Base-by-base conservation (phyloP, 2,797 vertebrate genomes). In the Ctenopoma kingsleyae region DNA sequence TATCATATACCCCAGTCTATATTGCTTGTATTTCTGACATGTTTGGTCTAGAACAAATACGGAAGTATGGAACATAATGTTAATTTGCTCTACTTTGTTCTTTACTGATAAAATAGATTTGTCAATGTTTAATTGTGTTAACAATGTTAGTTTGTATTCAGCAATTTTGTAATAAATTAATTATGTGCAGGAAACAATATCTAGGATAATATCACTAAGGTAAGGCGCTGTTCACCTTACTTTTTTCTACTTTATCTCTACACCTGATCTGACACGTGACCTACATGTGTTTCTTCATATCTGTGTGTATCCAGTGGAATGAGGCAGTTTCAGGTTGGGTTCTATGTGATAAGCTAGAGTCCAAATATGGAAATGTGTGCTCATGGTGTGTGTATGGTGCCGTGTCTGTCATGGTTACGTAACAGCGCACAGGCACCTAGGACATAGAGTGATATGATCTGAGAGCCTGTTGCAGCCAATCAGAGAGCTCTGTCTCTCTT, bases 371-470 rank as follows among this genome's bases (percentile, higher is more conserved):
- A 50, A 55, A 46, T 30, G 56, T 41, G 60, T 38, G 25, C 51
- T 41, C 52, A 46, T 54, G 57, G 57, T 72, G 74, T 69, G 40
- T 50, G 25, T 35, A 67, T 79, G 79, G 78, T 76, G 50, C 79
- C 66, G 80, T 81, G 49, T 63, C 67, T 66, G 81, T 85, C 83
- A 78, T 48, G 12, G 59, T 87, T 88, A 64, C 13, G 48, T 80
- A 86, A 87, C 22, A 0, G 50, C 75, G 47, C 53, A 32, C 20
- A 13, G 52, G 55, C 17, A 1, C 62, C 52, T 63, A 25, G 66
- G 60, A 74, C 48, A 13, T 13, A 53, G 22, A 69, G 16, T 8
- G 25, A 72, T 68, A 77, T 87, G 82, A 84, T 79, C 79, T 67
- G 75, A 87, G 75, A 72, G 22, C 40, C 3, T 64, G 17, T 30